phyloP scores from a whole-genome alignment of 2,797 vertebrate genomes.

The Limnodromus scolopaceus region DNA sequence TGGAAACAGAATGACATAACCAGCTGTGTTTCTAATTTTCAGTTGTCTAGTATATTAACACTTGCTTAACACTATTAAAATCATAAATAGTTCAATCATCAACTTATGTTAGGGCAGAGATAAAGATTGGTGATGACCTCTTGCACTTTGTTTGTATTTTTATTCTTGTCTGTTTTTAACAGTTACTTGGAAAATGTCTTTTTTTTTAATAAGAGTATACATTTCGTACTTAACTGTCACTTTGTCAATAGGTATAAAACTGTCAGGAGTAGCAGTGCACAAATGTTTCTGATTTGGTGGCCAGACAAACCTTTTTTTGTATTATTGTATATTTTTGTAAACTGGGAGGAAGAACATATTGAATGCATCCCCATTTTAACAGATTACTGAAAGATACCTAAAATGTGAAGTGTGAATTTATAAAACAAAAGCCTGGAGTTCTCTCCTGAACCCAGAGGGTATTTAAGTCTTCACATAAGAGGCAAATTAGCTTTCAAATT shows the following conservation, averaged over 20 bases:
- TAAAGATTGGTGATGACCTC: not conserved
- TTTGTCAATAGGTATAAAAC: not conserved
- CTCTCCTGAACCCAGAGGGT: not conserved
- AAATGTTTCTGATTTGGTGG: not conserved
- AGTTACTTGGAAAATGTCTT: not conserved
- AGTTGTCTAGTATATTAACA: not conserved
- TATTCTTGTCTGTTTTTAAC: not conserved
- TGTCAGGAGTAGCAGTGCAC: not conserved
- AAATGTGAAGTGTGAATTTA: not conserved
- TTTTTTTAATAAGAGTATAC: not conserved
- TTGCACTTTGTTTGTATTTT: not conserved
- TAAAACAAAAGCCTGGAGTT: not conserved
- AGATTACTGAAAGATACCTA: not conserved
- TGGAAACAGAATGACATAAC: conserved; percentile 6
- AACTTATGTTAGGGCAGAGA: not conserved
- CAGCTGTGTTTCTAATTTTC: not conserved
- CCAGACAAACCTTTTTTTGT: not conserved
- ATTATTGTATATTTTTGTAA: not conserved
- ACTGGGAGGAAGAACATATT: not conserved
- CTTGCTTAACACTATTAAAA: not conserved
- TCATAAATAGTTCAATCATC: not conserved
- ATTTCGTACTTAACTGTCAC: not conserved
- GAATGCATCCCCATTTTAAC: not conserved
- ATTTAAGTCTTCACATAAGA: not conserved
- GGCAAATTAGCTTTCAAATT: not conserved